Conservation (phyloP, 2,888 invertebrate species). For the Allophyes oxyacanthae region DNA sequence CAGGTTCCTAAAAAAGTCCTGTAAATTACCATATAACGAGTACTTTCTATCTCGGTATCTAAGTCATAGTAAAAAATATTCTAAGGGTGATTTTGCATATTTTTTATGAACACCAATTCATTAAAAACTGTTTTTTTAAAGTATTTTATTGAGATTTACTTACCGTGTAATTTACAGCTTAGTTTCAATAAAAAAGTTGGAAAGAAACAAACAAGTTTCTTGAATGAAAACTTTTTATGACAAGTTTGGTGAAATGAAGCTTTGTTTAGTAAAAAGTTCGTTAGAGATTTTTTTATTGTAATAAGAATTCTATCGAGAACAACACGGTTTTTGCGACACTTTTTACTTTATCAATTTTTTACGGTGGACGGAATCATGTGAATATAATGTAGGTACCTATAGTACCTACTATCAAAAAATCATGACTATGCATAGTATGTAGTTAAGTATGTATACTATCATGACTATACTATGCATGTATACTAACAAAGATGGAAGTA, state of each 20-base stretch:
- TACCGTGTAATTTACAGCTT: conserved; percentile 78
- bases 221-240: conserved; percentile 24
- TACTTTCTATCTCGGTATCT: conserved; percentile 75
- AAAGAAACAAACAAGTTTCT: conserved; percentile 33
- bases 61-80: conserved; percentile 52
- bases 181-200: conserved; percentile 28
- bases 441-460: no score
- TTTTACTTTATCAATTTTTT: no score
- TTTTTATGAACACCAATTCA: conserved; percentile 53
- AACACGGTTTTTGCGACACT: no score
- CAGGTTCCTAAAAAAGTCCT: conserved; percentile 53
- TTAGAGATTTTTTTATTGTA: conserved; percentile 16
- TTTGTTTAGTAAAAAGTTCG: conserved; percentile 39
- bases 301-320: background rate
- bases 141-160: conserved; percentile 58
- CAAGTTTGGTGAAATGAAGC: conserved; percentile 8
- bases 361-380: no score
- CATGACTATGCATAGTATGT: no score
- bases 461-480: no score
- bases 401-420: no score
- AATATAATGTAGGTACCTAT: no score
- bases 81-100: conserved; percentile 58
- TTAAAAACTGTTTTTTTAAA: conserved; percentile 54
- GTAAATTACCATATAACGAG: conserved; percentile 76
- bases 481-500: no score